A percentile compares a stretch with the other conserved stretches of the same genome.
These are phyloP conservation scores for Augochlora pura DNA, from an alignment of 1,140 invertebrate species.

Conservation along the genomic window DNA sequence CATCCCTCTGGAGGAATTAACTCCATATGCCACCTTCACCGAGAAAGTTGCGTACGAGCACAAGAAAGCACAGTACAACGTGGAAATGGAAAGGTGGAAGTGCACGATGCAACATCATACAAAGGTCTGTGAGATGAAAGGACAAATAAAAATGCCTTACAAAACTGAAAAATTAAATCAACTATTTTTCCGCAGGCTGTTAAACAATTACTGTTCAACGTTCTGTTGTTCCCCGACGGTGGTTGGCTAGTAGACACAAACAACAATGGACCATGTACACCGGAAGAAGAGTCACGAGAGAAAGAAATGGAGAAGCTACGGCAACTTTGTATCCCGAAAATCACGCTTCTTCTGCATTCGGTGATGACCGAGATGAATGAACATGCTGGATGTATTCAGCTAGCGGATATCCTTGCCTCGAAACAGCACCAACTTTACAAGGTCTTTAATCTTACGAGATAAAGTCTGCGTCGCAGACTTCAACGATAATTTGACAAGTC, in stretches of 20 bases:
- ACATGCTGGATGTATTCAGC: conserved; percentile 88
- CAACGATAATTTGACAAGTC: too few species aligned
- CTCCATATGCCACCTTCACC: conserved; percentile 86
- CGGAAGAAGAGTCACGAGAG: conserved; percentile 79
- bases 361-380: conserved; percentile 89
- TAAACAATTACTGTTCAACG: conserved; percentile 91
- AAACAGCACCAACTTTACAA: conserved; percentile 90
- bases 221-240: conserved; percentile 92
- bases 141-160: not conserved
- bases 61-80: conserved; percentile 87
- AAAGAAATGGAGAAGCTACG: conserved; percentile 88
- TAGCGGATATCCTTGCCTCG: conserved; percentile 89
- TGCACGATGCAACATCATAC: conserved; percentile 83
- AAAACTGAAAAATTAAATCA: not conserved
- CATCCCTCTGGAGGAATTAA: conserved; percentile 81
- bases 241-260: conserved; percentile 92
- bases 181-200: conserved; percentile 82
- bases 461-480: too few species aligned
- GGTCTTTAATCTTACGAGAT: conserved; percentile 66
- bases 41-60: conserved; percentile 95
- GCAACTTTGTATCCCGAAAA: conserved; percentile 91
- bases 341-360: conserved; percentile 89
- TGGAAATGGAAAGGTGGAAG: conserved; percentile 90
- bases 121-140: conserved; percentile 76
- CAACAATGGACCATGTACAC: conserved; percentile 73